phyloP scores from a whole-genome alignment of 2,888 invertebrate species.

The Mantis religiosa region DNA sequence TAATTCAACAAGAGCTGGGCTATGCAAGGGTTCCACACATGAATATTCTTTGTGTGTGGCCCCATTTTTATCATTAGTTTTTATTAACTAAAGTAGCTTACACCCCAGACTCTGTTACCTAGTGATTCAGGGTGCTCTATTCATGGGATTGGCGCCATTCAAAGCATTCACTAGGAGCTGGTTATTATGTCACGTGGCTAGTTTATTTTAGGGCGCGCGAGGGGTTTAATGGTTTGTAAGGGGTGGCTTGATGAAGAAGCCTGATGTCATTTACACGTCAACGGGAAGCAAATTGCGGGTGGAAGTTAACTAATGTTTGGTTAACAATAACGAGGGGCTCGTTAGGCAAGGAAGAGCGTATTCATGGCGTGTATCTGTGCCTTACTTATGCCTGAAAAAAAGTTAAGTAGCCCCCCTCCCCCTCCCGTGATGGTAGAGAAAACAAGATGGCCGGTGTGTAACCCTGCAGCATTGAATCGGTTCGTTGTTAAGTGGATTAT shows the following conservation, averaged over 20 bases:
- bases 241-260: neutral
- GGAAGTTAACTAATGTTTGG: conserved; percentile 15
- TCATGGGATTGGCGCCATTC: conserved; percentile 3
- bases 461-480: neutral
- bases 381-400: neutral
- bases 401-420: neutral
- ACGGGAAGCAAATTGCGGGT: conserved; percentile 17
- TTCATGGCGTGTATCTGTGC: neutral
- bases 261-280: conserved; percentile 9
- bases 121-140: neutral
- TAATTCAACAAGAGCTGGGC: neutral
- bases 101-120: neutral
- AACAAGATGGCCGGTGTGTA: neutral
- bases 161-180: neutral
- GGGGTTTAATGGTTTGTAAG: conserved; percentile 17
- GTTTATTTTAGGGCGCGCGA: conserved; percentile 22
- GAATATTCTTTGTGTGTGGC: neutral
- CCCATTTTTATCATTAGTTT: neutral
- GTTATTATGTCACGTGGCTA: conserved; percentile 18
- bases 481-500: neutral
- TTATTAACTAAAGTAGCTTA: conserved; percentile 3
- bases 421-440: neutral
- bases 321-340: conserved; percentile 9
- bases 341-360: neutral
- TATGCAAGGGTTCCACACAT: neutral